phyloP scores from a whole-genome alignment of 2,797 vertebrate genomes.

The Liparis tanakae region DNA sequence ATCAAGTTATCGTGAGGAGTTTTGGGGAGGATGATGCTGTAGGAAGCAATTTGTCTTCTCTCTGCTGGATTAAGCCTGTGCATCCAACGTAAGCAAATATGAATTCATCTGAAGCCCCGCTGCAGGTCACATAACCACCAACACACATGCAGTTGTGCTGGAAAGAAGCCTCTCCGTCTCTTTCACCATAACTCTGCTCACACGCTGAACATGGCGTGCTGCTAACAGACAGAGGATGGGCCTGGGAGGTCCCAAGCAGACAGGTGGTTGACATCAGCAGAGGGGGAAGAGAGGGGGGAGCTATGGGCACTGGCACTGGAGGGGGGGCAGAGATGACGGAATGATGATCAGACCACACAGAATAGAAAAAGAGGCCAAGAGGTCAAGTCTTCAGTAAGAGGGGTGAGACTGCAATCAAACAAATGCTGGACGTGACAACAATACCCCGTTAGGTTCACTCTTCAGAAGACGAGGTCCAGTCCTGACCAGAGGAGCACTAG shows the following conservation, averaged over 20 bases:
- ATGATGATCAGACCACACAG: conserved; percentile 78
- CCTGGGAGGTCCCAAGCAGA: conserved; percentile 80
- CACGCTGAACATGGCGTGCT: conserved; percentile 67
- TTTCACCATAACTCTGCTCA: conserved; percentile 65
- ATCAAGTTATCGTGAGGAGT: conserved; percentile 21
- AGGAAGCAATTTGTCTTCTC: conserved; percentile 49
- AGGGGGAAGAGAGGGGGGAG: conserved; percentile 13
- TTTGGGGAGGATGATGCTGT: conserved; percentile 39
- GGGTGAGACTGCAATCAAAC: conserved; percentile 52
- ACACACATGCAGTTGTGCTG: conserved; percentile 41
- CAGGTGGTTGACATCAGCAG: conserved; percentile 81
- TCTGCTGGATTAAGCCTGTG: conserved; percentile 20
- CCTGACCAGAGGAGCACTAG: conserved; percentile 6
- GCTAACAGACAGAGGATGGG: conserved; percentile 78
- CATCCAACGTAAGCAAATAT: conserved; percentile 41
- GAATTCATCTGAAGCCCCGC: conserved; percentile 39
- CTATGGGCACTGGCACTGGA: conserved; percentile 14
- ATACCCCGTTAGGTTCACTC: conserved; percentile 14
- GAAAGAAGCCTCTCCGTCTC: conserved; percentile 59
- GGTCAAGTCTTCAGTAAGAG: conserved; percentile 60
- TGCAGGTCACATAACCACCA: conserved; percentile 34
- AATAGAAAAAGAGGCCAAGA: conserved; percentile 56
- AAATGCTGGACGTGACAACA: conserved; percentile 40
- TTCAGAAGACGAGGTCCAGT: background rate
- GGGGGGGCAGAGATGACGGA: conserved; percentile 46